Evolutionary conservation across 2,888 invertebrate genomes (phyloP).

Genomic region (Amaurobius ferox): DNA sequence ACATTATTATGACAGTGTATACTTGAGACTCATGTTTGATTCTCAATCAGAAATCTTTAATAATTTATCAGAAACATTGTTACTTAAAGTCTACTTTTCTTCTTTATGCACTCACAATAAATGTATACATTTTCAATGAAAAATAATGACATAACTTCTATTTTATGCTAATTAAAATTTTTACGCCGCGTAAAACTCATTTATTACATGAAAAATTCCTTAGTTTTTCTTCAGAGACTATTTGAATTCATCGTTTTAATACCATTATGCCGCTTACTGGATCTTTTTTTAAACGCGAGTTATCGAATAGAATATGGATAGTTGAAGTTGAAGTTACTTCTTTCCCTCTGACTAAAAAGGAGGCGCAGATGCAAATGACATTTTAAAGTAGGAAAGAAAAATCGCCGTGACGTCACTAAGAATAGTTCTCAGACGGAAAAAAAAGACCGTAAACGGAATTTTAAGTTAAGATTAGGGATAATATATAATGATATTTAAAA

Average conservation of each 20-base stretch:
- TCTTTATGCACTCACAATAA: too few species aligned
- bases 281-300: not conserved
- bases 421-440: not conserved
- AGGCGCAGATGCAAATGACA: slow-evolving; percentile 4
- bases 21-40: too few species aligned
- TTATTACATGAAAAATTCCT: too few species aligned
- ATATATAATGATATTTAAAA: not conserved
- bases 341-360: not conserved
- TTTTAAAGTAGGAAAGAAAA: slow-evolving; percentile 7
- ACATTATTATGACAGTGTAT: too few species aligned
- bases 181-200: too few species aligned
- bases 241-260: slow-evolving; percentile 11
- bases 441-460: not conserved
- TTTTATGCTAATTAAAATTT: too few species aligned
- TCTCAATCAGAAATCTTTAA: too few species aligned
- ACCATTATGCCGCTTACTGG: not conserved
- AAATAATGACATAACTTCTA: too few species aligned
- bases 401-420: not conserved
- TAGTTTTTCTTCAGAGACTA: too few species aligned
- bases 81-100: too few species aligned
- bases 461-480: not conserved
- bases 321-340: not conserved
- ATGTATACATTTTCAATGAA: too few species aligned
- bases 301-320: slow-evolving; percentile 13
- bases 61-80: too few species aligned